A percentile compares a stretch with the other conserved stretches of the same genome.
Conservation (phyloP, 2,888 invertebrate species). For the Netelia virgata region DNA sequence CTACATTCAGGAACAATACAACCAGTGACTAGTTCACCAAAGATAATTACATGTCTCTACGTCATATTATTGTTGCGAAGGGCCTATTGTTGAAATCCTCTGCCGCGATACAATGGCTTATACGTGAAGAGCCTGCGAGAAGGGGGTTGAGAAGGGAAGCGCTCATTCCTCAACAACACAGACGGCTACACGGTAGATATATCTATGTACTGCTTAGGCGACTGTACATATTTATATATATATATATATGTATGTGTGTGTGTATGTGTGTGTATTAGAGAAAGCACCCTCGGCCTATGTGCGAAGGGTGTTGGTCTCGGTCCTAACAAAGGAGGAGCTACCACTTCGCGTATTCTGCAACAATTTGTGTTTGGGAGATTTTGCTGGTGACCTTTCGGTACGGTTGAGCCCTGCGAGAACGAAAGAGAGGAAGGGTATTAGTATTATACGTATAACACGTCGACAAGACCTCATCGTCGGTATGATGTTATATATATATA, state of each 20-base stretch:
- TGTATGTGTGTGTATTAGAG: neutral
- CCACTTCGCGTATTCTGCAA: constrained; percentile 52
- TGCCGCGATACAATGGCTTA: constrained; percentile 66
- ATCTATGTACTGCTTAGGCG: neutral
- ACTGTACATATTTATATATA: neutral
- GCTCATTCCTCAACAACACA: constrained; percentile 55
- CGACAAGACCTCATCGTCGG: constrained; percentile 26
- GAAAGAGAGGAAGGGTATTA: neutral
- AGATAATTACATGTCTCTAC: constrained; percentile 75
- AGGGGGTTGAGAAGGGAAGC: constrained; percentile 41
- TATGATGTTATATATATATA: neutral
- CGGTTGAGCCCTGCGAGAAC: neutral
- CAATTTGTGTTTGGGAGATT: constrained; percentile 57
- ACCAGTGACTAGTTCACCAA: constrained; percentile 68
- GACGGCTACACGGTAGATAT: constrained; percentile 16
- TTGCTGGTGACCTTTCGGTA: constrained; percentile 61
- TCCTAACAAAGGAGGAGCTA: neutral
- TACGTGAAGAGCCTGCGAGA: constrained; percentile 39
- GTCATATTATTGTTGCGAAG: constrained; percentile 73
- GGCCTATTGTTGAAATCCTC: constrained; percentile 71
- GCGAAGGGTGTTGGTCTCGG: neutral
- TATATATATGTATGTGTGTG: neutral
- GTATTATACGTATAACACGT: constrained; percentile 18
- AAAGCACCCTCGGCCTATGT: constrained; percentile 17
- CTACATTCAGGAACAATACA: constrained; percentile 68